Percentiles rank a stretch among this genome's conserved stretches.
Conservation (phyloP, 2,113 vertebrate genomes). For the Pipa parva region DNA sequence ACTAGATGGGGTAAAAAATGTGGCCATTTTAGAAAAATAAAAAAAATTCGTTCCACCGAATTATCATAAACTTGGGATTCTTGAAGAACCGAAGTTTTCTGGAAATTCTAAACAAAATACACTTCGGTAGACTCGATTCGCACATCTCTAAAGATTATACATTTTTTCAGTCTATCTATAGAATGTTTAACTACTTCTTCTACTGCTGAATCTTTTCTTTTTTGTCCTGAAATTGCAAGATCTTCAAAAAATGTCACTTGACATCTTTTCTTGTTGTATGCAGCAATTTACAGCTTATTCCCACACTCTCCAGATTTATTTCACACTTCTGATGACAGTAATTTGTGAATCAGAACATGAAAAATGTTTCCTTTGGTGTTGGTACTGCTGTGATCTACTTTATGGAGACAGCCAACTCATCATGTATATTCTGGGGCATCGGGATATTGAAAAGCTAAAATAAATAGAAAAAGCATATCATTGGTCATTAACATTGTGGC, state of each 20-base stretch:
- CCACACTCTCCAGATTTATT: neutral
- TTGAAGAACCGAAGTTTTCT: no score
- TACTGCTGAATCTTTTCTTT: no score
- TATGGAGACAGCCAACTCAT: neutral
- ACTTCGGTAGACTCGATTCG: no score
- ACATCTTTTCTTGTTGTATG: neutral
- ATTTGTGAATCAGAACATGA: neutral
- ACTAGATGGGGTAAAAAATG: no score
- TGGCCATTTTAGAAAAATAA: no score
- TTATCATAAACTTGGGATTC: no score
- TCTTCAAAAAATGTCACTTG: neutral
- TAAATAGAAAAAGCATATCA: constrained; percentile 10
- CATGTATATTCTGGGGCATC: neutral
- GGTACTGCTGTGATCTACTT: neutral
- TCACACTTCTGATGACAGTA: neutral
- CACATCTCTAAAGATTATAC: no score
- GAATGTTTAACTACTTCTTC: no score
- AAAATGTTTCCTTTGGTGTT: neutral
- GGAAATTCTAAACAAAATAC: no score
- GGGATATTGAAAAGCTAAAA: neutral
- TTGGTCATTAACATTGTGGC: constrained; percentile 8
- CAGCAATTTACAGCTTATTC: neutral
- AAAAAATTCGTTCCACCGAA: no score
- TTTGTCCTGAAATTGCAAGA: no score
- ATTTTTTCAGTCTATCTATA: no score